Base-by-base conservation (phyloP, 2,113 vertebrate species). In the Saguinus imperator region DNA sequence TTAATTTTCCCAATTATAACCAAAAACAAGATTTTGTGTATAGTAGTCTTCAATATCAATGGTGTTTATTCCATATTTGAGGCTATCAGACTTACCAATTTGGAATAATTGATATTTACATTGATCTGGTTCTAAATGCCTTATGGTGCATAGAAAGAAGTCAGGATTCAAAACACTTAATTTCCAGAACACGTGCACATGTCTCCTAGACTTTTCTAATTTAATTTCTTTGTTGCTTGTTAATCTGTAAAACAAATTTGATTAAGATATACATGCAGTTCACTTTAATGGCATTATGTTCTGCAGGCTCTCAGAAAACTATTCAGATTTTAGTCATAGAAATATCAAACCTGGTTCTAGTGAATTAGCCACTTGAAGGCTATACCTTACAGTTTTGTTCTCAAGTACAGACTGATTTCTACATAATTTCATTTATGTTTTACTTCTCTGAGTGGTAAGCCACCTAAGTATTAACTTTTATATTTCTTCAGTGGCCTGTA, bases 201-300 rank as follows among this genome's bases (percentile, higher is more conserved):
- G 81, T 92, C 84, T 90, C 45, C 20, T 88, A 16, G 66, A 64
- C 64, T 77, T 88, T 57, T 85, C 50, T 73, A 85, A 84, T 92
- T 87, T 91, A 90, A 94, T 97, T 90, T 66, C 4, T 94, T 6
- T 84, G 90, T 64, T 95, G 13, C 75, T 92, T 92, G 37, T 94
- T 96, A 94, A 89, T 89, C 90, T 97, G 27, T 35, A 64, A 95
- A 95, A 84, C 87, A 95, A 89, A 96, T 88, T 84, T 92, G 84
- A 95, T 95, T 87, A 89, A 76, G 57, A 85, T 8, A n/a, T 75
- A 40, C 92, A n/a, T 73, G 37, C 68, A 70, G 55, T 94, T 97
- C 48, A 45, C 61, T 50, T 75, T 57, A 92, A 96, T 72, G 48
- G 45, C 73, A 73, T 95, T 94, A 75, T 83, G 68, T 64, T 40